Evolutionary conservation across 1,140 invertebrate species (phyloP).

Genomic region (Lasioglossum baleicum): DNA sequence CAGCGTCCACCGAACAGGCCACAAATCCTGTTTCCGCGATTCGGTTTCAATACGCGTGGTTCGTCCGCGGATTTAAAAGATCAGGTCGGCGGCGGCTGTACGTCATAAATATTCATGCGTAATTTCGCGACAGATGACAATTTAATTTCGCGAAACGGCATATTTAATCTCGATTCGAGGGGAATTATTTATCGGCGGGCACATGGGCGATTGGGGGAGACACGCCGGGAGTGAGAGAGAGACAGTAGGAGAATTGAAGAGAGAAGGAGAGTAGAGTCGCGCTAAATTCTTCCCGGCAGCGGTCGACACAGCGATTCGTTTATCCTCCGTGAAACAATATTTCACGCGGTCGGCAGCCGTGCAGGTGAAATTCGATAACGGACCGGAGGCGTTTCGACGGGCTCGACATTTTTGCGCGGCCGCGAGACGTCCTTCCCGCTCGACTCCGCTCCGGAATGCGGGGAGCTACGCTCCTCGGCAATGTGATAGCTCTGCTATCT

Average conservation of each 20-base stretch:
- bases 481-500: too few species aligned
- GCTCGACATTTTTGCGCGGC: conserved; percentile 10
- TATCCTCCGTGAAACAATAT: conserved; percentile 31
- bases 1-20: not conserved
- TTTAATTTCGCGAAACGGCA: conserved; percentile 29
- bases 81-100: not conserved
- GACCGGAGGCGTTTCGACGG: not conserved
- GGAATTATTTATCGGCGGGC: conserved; percentile 24
- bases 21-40: not conserved
- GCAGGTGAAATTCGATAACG: conserved; percentile 33
- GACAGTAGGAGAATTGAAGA: too few species aligned
- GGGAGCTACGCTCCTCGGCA: too few species aligned
- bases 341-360: conserved; percentile 1
- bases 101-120: conserved; percentile 26
- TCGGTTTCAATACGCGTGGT: not conserved
- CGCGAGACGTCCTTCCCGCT: not conserved
- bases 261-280: too few species aligned
- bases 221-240: too few species aligned
- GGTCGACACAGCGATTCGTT: conserved; percentile 28
- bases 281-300: conserved; percentile 26
- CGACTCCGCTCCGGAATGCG: not conserved
- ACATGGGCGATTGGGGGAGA: too few species aligned
- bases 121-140: conserved; percentile 34
- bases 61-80: not conserved
- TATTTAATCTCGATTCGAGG: conserved; percentile 16